Conservation (phyloP, 2,113 vertebrate genomes). For the Crotalus horridus region DNA sequence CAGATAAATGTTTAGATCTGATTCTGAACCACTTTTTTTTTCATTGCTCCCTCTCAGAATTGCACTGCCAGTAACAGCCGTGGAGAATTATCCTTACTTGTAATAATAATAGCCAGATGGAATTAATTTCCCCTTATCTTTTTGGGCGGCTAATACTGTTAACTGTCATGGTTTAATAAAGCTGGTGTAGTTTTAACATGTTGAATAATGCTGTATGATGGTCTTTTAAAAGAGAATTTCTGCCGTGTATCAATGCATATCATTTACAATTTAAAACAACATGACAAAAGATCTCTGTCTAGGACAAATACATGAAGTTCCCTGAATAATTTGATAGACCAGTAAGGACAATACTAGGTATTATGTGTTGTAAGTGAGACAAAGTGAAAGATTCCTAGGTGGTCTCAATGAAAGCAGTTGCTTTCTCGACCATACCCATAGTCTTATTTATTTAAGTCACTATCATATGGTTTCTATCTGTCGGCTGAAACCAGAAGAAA, state of each 20-base stretch:
- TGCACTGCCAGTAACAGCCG: background rate
- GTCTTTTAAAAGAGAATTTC: slow-evolving; percentile 29
- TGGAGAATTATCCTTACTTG: slow-evolving; percentile 22
- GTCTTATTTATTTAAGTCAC: background rate
- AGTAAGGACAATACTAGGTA: background rate
- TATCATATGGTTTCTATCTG: background rate
- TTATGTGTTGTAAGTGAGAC: background rate
- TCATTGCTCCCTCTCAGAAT: slow-evolving; percentile 14
- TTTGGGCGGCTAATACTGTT: slow-evolving; percentile 28
- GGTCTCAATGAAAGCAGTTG: background rate
- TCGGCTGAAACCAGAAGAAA: background rate
- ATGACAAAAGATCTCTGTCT: background rate
- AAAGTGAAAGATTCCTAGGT: background rate
- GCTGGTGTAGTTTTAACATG: slow-evolving; percentile 37
- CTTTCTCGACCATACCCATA: background rate
- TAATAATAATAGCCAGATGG: background rate
- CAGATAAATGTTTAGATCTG: slow-evolving; percentile 6
- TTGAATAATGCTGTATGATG: slow-evolving; percentile 50
- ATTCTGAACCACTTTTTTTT: background rate
- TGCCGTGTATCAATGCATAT: slow-evolving; percentile 28
- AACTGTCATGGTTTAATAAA: slow-evolving; percentile 50
- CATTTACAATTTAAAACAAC: slow-evolving; percentile 14
- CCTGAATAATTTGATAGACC: background rate
- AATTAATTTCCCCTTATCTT: slow-evolving; percentile 39
- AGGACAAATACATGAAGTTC: background rate